These are phyloP conservation scores for Nasua narica DNA, from an alignment of 2,797 vertebrate genomes.

Conservation along the genomic window DNA sequence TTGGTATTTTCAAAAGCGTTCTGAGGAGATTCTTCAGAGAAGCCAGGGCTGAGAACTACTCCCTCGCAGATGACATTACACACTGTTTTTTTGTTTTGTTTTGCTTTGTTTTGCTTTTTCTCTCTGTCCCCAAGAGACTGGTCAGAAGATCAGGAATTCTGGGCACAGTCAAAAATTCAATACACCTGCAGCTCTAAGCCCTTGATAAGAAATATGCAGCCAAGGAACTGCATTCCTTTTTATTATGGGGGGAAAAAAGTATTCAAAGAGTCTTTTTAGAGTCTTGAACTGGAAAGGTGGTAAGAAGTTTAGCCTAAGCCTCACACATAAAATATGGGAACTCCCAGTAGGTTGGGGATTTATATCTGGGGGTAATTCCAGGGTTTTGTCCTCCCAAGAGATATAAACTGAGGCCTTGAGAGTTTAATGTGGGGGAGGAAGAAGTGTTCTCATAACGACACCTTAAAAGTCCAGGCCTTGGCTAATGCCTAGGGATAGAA, in stretches of 20 bases:
- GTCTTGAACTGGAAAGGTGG: conserved; percentile 62
- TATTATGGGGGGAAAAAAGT: not conserved
- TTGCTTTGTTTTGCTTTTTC: not conserved
- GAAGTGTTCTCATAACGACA: conserved; percentile 50
- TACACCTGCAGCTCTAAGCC: conserved; percentile 34
- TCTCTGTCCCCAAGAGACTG: not conserved
- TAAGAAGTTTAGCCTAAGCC: conserved; percentile 74
- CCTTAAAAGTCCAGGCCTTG: conserved; percentile 19
- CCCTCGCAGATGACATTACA: not conserved
- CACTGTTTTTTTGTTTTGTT: not conserved
- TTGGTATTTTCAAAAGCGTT: not conserved
- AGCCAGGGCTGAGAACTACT: not conserved
- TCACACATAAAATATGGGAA: conserved; percentile 69
- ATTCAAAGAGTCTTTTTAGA: conserved; percentile 40
- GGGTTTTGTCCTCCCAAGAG: conserved; percentile 68
- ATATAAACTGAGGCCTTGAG: conserved; percentile 57
- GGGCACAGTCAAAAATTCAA: not conserved
- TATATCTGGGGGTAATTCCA: conserved; percentile 61
- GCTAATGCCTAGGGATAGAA: conserved; percentile 31
- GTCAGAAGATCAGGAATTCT: conserved; percentile 24
- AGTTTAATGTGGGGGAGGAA: conserved; percentile 44
- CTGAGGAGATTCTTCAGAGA: not conserved
- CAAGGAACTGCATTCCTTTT: conserved; percentile 37
- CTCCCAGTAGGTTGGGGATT: conserved; percentile 66
- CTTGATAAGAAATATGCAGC: conserved; percentile 23